These are phyloP conservation scores for Tiphia femorata DNA, from an alignment of 2,888 invertebrate species.

Conservation along the genomic window DNA sequence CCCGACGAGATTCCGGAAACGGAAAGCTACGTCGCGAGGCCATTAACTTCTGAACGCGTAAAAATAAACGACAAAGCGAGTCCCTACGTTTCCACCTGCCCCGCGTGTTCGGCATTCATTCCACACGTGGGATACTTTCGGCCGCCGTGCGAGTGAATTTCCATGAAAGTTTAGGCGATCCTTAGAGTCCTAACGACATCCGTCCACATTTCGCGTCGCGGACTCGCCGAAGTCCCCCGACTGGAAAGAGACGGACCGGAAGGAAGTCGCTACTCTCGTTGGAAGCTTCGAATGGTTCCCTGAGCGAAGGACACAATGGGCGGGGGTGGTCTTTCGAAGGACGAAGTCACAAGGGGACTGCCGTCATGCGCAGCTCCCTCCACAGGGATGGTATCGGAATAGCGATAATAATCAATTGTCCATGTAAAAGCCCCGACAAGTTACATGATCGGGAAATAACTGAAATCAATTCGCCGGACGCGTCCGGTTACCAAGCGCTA, in stretches of 20 bases:
- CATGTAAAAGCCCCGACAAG: slow-evolving; percentile 51
- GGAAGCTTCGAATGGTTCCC: slow-evolving; percentile 21
- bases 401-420: slow-evolving; percentile 57
- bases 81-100: too few species aligned
- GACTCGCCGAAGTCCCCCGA: slow-evolving; percentile 24
- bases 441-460: slow-evolving; percentile 54
- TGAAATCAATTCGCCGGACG: slow-evolving; percentile 53
- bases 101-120: too few species aligned
- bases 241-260: slow-evolving; percentile 21
- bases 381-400: slow-evolving; percentile 40
- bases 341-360: neutral
- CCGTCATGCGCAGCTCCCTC: too few species aligned
- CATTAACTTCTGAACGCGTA: neutral
- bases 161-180: slow-evolving; percentile 19
- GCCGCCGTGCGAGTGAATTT: neutral
- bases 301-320: neutral
- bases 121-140: too few species aligned
- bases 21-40: neutral
- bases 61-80: too few species aligned
- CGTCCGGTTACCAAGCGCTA: slow-evolving; percentile 30
- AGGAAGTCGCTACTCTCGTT: slow-evolving; percentile 28
- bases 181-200: slow-evolving; percentile 31
- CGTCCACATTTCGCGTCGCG: slow-evolving; percentile 30
- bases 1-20: too few species aligned
- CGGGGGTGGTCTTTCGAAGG: slow-evolving; percentile 5